Evolutionary conservation across 2,797 vertebrate species (phyloP), one percentile per base, ranked within the genome.

Genomic region (Xenentodon cancila): DNA sequence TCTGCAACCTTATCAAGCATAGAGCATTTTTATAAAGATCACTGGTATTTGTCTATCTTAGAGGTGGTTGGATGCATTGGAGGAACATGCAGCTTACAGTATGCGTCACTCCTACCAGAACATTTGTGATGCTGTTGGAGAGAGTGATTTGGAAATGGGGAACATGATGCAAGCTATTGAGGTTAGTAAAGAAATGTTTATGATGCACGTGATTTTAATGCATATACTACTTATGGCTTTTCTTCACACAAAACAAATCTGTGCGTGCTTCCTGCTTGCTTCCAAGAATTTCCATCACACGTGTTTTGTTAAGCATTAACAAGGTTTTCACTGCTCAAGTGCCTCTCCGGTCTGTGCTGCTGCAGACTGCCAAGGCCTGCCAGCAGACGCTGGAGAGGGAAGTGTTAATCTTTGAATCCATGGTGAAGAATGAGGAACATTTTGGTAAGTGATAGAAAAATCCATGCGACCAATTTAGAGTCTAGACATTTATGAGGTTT

Each of bases 61-160:
- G 96, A 93, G 82, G 51, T 98, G 96, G 96, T 50, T 97, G 74
- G 93, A 95, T 65, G 95, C 95, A 20, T 92, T 98, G 68, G 93
- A 96, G 82, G 94, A 94, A 0, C 97, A 97, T 80, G 94, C 95
- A 17, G 93, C 94, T 0, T 96, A 95, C 9, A 94, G 95, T 81
- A 94, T 93, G 70, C 91, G 88, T 53, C 93, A 95, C 78, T 92
- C 91, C 69, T 89, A 84, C 8, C 89, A 94, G 69, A 8, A 92
- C 21, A 87, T 85, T 0, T 57, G 30, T 7, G 93, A 94, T 15
- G 61, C 18, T 11, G 91, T 92, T 37, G 91, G 79, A 8, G 91
- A 91, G 7, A 82, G 85, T 21, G 84, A 86, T 0, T 53, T 82
- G 12, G 88, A 90, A 45, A 73, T 89, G 44, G 78, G 60, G 68